A percentile compares a stretch with the other conserved stretches of the same genome.
Conservation (phyloP, 2,888 invertebrate species). For the Dascillus cervinus region DNA sequence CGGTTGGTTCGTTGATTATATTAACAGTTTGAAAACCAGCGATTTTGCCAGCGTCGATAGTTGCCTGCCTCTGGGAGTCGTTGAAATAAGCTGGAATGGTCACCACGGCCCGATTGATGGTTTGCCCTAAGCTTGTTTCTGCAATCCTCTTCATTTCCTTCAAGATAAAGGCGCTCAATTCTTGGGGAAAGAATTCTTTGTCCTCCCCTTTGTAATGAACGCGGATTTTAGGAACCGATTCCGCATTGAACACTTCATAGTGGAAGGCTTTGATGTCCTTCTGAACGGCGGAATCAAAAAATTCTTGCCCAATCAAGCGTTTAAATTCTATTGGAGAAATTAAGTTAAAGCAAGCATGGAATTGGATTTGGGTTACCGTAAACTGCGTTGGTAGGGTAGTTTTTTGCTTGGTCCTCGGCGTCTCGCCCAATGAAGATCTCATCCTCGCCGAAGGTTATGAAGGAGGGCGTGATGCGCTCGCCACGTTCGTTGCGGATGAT, state of each 20-base stretch:
- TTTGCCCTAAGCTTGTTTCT: slow-evolving; percentile 13
- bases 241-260: slow-evolving; percentile 17
- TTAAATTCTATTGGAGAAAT: no score
- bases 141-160: slow-evolving; percentile 16
- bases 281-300: slow-evolving; percentile 20
- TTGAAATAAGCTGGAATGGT: slow-evolving; percentile 29
- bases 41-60: slow-evolving; percentile 21
- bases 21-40: slow-evolving; percentile 21
- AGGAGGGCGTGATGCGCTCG: background rate
- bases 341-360: no score
- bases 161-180: slow-evolving; percentile 20
- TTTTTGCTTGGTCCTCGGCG: background rate
- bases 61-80: slow-evolving; percentile 23
- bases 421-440: background rate
- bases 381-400: background rate
- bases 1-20: slow-evolving; percentile 24
- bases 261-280: slow-evolving; percentile 17
- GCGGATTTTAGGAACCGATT: slow-evolving; percentile 16
- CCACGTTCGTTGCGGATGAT: background rate
- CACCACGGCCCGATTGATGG: slow-evolving; percentile 21
- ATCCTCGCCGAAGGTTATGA: background rate
- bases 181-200: slow-evolving; percentile 16
- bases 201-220: slow-evolving; percentile 9
- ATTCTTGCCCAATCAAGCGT: slow-evolving; percentile 23
- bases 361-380: background rate